Conservation (phyloP, 2,888 invertebrate genomes). For the Allacma fusca region DNA sequence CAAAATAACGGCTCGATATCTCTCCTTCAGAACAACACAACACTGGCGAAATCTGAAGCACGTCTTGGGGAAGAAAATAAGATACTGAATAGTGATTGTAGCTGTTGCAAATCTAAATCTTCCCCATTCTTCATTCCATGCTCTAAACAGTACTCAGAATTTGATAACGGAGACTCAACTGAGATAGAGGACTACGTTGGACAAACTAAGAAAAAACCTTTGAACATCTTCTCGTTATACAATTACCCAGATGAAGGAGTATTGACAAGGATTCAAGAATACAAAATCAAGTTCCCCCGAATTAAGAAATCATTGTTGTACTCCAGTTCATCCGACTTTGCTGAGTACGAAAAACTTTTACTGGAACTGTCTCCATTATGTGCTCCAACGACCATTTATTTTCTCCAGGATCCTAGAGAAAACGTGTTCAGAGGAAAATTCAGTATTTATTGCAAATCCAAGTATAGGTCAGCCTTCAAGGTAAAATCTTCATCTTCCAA, state of each 20-base stretch:
- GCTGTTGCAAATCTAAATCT: constrained; percentile 3
- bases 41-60: background rate
- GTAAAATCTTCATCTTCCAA: constrained; percentile 15
- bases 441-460: constrained; percentile 21
- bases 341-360: background rate
- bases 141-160: background rate
- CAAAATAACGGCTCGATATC: no score
- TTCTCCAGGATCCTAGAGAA: background rate
- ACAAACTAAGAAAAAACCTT: background rate
- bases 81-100: background rate
- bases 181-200: background rate
- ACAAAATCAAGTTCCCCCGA: background rate
- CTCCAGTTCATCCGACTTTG: background rate
- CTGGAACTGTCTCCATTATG: constrained; percentile 6
- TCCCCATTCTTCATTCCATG: background rate
- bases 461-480: background rate
- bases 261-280: background rate
- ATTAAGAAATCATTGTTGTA: constrained; percentile 5
- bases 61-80: background rate
- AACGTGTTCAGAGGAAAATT: constrained; percentile 18
- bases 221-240: background rate
- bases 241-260: background rate
- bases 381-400: constrained; percentile 29
- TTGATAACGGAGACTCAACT: background rate
- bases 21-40: background rate